phyloP scores from a whole-genome alignment of 1,140 invertebrate species.

The Drosophila sproati region DNA sequence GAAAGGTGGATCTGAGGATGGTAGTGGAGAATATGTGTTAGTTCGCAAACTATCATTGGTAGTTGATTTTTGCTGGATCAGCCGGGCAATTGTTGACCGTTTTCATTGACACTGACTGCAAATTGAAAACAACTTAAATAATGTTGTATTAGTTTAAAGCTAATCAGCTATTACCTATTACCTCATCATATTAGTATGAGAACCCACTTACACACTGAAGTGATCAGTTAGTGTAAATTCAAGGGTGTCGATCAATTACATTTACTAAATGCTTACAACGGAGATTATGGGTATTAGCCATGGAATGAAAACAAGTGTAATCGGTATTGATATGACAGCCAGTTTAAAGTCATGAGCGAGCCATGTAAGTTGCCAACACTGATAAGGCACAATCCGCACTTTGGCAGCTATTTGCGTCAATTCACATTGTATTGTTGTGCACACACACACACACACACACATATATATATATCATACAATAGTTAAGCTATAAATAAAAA shows the following conservation, averaged over 20 bases:
- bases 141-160: background rate
- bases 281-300: slow-evolving; percentile 34
- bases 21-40: slow-evolving; percentile 2
- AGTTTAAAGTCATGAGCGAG: background rate
- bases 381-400: background rate
- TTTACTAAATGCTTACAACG: slow-evolving; percentile 28
- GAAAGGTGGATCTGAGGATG: background rate
- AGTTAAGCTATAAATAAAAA: background rate
- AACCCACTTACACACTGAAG: background rate
- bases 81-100: slow-evolving; percentile 22
- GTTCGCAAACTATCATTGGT: slow-evolving; percentile 11
- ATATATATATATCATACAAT: no score
- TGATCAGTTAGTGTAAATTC: slow-evolving; percentile 10
- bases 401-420: slow-evolving; percentile 9
- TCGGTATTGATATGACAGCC: slow-evolving; percentile 5
- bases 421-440: background rate
- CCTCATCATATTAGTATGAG: background rate
- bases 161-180: background rate
- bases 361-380: slow-evolving; percentile 5
- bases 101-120: slow-evolving; percentile 11
- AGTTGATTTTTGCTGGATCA: no score
- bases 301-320: slow-evolving; percentile 25
- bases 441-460: no score
- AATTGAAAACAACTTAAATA: background rate
- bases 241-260: slow-evolving; percentile 22